Evolutionary conservation across 2,797 vertebrate genomes (phyloP).

Genomic region (Myotis vivesi): DNA sequence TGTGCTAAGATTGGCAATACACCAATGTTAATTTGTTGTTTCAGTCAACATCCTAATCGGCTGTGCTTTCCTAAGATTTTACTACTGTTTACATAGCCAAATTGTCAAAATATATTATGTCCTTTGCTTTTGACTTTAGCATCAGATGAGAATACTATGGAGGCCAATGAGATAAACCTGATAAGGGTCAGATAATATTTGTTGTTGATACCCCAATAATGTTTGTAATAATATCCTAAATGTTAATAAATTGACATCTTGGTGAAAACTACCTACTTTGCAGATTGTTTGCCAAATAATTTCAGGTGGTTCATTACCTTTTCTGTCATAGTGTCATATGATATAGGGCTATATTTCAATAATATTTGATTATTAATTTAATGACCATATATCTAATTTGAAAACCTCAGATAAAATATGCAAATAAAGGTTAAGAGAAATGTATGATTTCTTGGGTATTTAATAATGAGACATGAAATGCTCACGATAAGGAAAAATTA

Average conservation of each 20-base stretch:
- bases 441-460: constrained; percentile 36
- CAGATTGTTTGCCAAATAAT: not conserved
- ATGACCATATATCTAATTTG: constrained; percentile 41
- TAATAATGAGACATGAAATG: constrained; percentile 41
- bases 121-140: not conserved
- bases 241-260: not conserved
- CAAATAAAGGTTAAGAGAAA: constrained; percentile 48
- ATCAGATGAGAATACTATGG: not conserved
- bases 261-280: not conserved
- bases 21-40: not conserved
- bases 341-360: not conserved
- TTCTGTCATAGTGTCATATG: not conserved
- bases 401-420: constrained; percentile 56
- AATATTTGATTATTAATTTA: constrained; percentile 49
- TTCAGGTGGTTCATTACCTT: constrained; percentile 26
- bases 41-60: not conserved
- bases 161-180: not conserved
- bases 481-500: constrained; percentile 63
- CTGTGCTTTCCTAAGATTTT: not conserved
- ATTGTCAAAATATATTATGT: not conserved
- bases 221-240: not conserved
- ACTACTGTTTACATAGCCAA: not conserved
- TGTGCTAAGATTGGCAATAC: not conserved
- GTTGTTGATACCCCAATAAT: not conserved
- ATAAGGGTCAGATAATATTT: not conserved